phyloP scores from a whole-genome alignment of 2,888 invertebrate species.

The Campaea margaritaria region DNA sequence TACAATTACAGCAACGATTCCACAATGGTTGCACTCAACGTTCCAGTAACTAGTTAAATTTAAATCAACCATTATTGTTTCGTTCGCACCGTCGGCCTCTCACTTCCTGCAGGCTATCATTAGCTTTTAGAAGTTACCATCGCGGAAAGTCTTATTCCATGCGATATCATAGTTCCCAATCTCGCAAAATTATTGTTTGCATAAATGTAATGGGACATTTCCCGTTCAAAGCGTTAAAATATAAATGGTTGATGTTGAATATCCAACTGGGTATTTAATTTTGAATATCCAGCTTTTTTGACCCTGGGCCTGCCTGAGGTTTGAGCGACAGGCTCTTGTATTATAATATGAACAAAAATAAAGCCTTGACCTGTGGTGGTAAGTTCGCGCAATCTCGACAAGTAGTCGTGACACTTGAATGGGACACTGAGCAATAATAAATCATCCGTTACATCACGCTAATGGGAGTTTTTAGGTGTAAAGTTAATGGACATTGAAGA shows the following conservation, averaged over 20 bases:
- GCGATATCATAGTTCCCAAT: slow-evolving; percentile 10
- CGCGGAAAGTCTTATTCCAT: slow-evolving; percentile 5
- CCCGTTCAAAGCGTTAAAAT: slow-evolving; percentile 67
- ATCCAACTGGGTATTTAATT: slow-evolving; percentile 49
- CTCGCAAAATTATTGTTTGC: slow-evolving; percentile 29
- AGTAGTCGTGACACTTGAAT: slow-evolving; percentile 56
- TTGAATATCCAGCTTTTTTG: slow-evolving; percentile 43
- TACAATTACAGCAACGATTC: slow-evolving; percentile 20
- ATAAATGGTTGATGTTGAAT: slow-evolving; percentile 58
- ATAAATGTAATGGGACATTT: slow-evolving; percentile 35
- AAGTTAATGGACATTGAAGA: slow-evolving; percentile 37
- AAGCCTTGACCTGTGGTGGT: slow-evolving; percentile 56
- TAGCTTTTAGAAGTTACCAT: slow-evolving; percentile 50
- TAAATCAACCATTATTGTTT: slow-evolving; percentile 50
- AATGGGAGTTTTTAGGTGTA: slow-evolving; percentile 28
- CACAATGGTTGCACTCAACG: slow-evolving; percentile 9
- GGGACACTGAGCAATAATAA: slow-evolving; percentile 48
- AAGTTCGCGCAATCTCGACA: slow-evolving; percentile 37
- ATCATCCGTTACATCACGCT: slow-evolving; percentile 45
- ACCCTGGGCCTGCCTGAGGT: slow-evolving; percentile 48
- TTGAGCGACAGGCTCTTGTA: slow-evolving; percentile 57
- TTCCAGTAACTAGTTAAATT: slow-evolving; percentile 33
- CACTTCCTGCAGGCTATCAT: slow-evolving; percentile 68
- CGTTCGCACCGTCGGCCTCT: slow-evolving; percentile 70
- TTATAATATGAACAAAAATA: slow-evolving; percentile 54